These are phyloP conservation scores for Palythoa heliodiscus DNA, from an alignment of 92 coral and sea anemone species.

Conservation along the genomic window DNA sequence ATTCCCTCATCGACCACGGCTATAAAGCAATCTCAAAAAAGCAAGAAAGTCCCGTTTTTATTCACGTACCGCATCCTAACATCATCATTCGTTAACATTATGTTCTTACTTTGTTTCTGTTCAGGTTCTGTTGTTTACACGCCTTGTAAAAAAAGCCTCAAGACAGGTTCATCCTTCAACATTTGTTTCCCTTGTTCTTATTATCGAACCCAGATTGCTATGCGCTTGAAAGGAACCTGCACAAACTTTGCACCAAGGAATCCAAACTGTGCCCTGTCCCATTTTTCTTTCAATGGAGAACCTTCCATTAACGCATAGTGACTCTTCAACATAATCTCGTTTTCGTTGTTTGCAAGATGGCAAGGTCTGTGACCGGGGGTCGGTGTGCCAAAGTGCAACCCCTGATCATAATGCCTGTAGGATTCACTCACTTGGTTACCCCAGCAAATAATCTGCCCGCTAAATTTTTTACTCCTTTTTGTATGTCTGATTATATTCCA, in stretches of 20 bases:
- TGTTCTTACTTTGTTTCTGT: conserved; percentile 1
- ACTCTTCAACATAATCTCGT: conserved; percentile 62
- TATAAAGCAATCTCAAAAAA: neutral
- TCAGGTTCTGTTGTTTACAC: neutral
- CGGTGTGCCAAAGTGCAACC: conserved; percentile 55
- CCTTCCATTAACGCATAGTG: conserved; percentile 54
- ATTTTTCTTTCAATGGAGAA: conserved; percentile 44
- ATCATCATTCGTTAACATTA: neutral
- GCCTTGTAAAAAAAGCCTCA: neutral
- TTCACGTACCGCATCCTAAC: neutral
- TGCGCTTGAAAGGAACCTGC: conserved; percentile 61
- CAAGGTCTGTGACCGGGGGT: conserved; percentile 50
- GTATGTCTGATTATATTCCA: conserved; percentile 59
- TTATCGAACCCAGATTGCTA: conserved; percentile 63
- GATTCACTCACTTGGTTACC: conserved; percentile 56
- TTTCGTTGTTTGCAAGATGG: conserved; percentile 62
- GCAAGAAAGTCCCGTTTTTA: neutral
- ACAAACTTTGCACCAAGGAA: conserved; percentile 48
- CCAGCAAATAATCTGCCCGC: conserved; percentile 54
- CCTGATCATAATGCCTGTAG: conserved; percentile 62
- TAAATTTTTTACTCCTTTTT: conserved; percentile 39
- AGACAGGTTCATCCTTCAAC: neutral
- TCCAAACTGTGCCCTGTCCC: conserved; percentile 66
- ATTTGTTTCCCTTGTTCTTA: neutral
- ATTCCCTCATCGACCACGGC: neutral